These are phyloP conservation scores for Sapajus apella DNA, from an alignment of 2,113 vertebrate genomes.

Conservation along the genomic window DNA sequence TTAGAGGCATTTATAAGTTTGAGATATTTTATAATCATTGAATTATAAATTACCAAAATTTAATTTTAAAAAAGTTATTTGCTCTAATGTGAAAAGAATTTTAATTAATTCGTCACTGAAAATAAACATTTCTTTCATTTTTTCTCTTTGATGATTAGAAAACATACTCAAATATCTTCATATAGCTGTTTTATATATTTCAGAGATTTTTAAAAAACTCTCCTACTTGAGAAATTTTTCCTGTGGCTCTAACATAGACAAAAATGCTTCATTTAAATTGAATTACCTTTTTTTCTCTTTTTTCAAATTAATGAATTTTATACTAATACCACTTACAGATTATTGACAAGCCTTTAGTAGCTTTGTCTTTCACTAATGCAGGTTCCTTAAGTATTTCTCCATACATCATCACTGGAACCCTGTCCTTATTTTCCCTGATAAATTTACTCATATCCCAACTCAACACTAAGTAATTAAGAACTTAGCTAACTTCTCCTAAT, in stretches of 20 bases:
- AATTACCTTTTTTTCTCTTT: neutral
- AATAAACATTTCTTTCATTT: neutral
- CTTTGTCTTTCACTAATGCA: neutral
- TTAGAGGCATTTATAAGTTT: neutral
- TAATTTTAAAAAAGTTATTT: neutral
- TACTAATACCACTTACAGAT: neutral
- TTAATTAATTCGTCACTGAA: neutral
- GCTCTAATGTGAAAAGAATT: neutral
- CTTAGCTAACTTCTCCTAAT: neutral
- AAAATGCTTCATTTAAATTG: neutral
- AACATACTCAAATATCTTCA: neutral
- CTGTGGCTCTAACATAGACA: neutral
- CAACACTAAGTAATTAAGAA: neutral
- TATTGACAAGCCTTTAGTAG: neutral
- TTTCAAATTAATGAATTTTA: neutral
- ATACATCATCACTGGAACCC: accelerated
- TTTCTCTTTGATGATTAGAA: neutral
- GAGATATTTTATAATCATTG: neutral
- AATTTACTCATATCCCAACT: neutral
- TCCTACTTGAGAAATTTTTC: neutral
- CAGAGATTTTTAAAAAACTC: neutral
- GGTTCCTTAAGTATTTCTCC: neutral
- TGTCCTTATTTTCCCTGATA: neutral
- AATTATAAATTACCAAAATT: neutral
- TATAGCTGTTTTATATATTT: neutral